phyloP scores from a whole-genome alignment of 1,140 invertebrate genomes.

The Brachionus asplanchnoidis region DNA sequence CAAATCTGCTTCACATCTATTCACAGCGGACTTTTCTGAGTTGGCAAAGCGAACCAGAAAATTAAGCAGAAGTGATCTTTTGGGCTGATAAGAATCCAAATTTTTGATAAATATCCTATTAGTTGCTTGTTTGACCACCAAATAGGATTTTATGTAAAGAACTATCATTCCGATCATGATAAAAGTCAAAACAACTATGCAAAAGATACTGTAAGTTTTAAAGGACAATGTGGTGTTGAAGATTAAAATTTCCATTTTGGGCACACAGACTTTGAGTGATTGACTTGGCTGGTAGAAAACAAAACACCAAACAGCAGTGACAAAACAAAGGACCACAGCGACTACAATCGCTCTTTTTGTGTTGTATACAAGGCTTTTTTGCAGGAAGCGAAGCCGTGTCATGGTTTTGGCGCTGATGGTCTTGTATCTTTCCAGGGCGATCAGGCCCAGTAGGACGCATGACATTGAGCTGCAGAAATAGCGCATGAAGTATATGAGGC shows the following conservation, averaged over 20 bases:
- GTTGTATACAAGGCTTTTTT: constrained; percentile 13
- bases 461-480: constrained; percentile 39
- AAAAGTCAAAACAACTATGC: background rate
- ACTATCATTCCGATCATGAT: background rate
- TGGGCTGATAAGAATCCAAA: constrained; percentile 10
- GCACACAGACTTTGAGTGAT: background rate
- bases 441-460: background rate
- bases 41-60: constrained; percentile 5
- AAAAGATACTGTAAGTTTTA: background rate
- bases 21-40: background rate
- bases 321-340: background rate
- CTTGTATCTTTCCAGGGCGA: constrained; percentile 26
- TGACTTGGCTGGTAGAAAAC: background rate
- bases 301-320: constrained; percentile 18
- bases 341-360: constrained; percentile 13
- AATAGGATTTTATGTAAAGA: constrained; percentile 14
- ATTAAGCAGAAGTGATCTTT: background rate
- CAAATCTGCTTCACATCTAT: background rate
- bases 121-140: background rate
- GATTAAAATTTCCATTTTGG: background rate
- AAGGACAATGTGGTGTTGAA: background rate
- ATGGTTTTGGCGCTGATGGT: constrained; percentile 25
- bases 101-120: constrained; percentile 25
- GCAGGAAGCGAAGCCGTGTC: constrained; percentile 7
- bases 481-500: background rate